Percentiles rank a stretch among this genome's conserved stretches.
Evolutionary conservation across 2,113 vertebrate genomes (phyloP).

Genomic region (Barbus barbus): DNA sequence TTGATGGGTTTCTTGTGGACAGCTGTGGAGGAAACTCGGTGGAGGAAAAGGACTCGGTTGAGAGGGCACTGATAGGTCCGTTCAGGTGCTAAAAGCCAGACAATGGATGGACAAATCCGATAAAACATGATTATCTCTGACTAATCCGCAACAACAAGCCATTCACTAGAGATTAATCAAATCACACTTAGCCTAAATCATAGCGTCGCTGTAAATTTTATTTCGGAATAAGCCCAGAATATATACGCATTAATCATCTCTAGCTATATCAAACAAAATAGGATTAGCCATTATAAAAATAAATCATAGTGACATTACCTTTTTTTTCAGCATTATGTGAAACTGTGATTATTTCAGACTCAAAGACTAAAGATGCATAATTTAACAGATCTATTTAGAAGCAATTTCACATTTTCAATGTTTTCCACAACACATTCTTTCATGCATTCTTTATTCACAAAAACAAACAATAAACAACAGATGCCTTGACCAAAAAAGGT

Average conservation of each 20-base stretch:
- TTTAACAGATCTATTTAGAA: not conserved
- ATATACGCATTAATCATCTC: not conserved
- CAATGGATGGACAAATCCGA: constrained; percentile 2
- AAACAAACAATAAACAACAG: not conserved
- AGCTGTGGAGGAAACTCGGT: not conserved
- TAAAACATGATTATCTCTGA: not conserved
- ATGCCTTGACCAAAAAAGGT: not conserved
- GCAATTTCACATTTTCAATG: not conserved
- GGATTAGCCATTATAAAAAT: not conserved
- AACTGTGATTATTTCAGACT: not conserved
- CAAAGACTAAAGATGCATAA: not conserved
- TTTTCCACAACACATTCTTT: not conserved
- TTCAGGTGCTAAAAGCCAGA: not conserved
- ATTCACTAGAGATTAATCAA: constrained; percentile 9
- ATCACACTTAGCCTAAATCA: not conserved
- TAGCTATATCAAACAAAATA: not conserved
- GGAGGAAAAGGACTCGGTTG: not conserved
- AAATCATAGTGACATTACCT: not conserved
- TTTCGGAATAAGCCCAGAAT: not conserved
- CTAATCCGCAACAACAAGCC: constrained; percentile 1
- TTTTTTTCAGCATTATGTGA: not conserved
- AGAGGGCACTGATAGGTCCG: not conserved
- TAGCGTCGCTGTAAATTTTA: not conserved
- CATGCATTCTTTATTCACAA: not conserved
- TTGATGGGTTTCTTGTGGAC: constrained; percentile 29